These are phyloP conservation scores for Drosophila lacicola DNA, from an alignment of 2,888 invertebrate genomes.

Conservation along the genomic window DNA sequence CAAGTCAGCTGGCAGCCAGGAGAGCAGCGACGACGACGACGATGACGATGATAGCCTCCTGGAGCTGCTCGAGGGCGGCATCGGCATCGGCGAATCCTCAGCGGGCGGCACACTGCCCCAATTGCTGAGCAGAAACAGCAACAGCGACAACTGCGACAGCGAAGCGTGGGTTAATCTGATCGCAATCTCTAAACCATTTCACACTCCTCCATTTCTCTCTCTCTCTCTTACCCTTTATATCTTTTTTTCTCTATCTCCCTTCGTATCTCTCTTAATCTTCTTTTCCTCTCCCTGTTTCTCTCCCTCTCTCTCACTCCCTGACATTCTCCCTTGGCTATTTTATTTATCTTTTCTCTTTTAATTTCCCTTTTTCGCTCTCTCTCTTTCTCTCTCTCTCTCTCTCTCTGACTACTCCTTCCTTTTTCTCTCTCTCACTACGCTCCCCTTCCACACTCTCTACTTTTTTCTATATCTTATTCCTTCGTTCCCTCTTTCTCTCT, in stretches of 20 bases:
- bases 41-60: constrained; percentile 69
- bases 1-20: constrained; percentile 51
- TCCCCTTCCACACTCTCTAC: no score
- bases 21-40: constrained; percentile 68
- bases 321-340: no score
- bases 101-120: constrained; percentile 64
- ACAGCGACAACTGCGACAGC: constrained; percentile 62
- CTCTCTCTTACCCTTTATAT: background rate
- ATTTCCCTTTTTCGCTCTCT: no score
- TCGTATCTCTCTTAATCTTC: background rate
- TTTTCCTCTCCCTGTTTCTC: background rate
- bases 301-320: no score
- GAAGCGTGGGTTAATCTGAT: constrained; percentile 67
- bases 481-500: no score
- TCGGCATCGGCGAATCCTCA: constrained; percentile 40
- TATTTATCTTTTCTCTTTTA: no score
- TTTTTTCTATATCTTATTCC: no score
- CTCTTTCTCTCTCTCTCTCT: no score
- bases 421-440: no score
- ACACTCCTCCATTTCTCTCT: no score
- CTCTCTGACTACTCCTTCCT: no score
- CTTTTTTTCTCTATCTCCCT: no score
- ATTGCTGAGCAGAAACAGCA: constrained; percentile 62
- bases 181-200: background rate
- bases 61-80: constrained; percentile 52